Conservation (phyloP, 2,113 vertebrate genomes). For the Pluvianellus socialis region DNA sequence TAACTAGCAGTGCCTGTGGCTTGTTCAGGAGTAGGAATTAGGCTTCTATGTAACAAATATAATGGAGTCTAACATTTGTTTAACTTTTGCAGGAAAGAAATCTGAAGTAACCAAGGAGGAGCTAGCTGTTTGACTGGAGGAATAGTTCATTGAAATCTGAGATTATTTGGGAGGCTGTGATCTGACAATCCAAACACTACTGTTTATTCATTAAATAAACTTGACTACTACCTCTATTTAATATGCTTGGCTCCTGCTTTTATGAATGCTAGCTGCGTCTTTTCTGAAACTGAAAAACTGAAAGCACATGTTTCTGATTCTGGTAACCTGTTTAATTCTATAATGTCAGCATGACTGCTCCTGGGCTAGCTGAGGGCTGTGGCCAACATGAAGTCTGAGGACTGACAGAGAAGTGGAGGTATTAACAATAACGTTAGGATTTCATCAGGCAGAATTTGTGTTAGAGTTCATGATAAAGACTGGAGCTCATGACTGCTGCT, state of each 20-base stretch:
- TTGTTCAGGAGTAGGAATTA: too few species aligned
- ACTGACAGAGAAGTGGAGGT: background rate
- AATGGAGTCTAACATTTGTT: too few species aligned
- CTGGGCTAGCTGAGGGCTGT: background rate
- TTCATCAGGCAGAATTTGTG: background rate
- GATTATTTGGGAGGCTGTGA: too few species aligned
- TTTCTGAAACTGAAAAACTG: background rate
- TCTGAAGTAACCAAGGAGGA: too few species aligned
- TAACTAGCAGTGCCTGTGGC: too few species aligned
- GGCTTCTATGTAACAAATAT: too few species aligned
- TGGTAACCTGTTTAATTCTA: background rate
- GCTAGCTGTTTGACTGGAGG: too few species aligned
- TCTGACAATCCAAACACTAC: too few species aligned
- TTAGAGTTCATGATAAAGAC: background rate
- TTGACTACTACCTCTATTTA: background rate
- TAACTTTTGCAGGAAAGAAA: too few species aligned
- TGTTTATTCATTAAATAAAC: background rate
- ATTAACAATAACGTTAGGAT: background rate
- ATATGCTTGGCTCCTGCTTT: background rate
- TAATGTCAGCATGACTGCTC: fast-evolving
- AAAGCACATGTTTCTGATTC: background rate
- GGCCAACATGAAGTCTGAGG: background rate
- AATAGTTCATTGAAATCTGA: too few species aligned
- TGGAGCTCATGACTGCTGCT: background rate
- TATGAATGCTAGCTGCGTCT: background rate